Conservation (phyloP, 53 echinoderm and acorn worm genomes). For the Antedon mediterranea region DNA sequence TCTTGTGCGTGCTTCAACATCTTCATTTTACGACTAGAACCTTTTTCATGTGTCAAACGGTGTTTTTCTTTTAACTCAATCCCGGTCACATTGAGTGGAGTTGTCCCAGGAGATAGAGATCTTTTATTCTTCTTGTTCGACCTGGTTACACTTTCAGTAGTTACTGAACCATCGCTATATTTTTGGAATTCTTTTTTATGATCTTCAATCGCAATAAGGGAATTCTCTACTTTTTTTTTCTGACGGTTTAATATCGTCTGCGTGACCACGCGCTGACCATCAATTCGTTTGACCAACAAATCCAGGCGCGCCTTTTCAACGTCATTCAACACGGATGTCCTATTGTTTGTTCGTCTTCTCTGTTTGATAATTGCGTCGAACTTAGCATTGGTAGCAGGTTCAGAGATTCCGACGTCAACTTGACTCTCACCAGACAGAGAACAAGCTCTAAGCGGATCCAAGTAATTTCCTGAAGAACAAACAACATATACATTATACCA, state of each 20-base stretch:
- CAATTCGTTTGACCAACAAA: conserved; percentile 54
- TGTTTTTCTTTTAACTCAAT: background rate
- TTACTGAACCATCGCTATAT: background rate
- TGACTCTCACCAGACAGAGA: conserved; percentile 74
- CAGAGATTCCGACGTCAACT: conserved; percentile 51
- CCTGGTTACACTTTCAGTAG: background rate
- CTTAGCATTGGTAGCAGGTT: conserved; percentile 62
- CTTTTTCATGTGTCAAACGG: background rate
- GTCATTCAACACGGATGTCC: conserved; percentile 78
- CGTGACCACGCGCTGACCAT: conserved; percentile 48
- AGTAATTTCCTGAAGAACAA: conserved; percentile 47
- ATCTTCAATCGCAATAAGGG: conserved; percentile 45
- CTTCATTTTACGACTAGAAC: background rate
- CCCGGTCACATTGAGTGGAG: background rate
- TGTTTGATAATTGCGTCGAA: conserved; percentile 58
- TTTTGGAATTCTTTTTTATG: conserved; percentile 11
- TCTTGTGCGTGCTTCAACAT: background rate
- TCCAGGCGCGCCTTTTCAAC: conserved; percentile 66
- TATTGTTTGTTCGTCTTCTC: conserved; percentile 58
- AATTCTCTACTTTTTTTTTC: conserved; percentile 44
- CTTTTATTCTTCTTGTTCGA: background rate
- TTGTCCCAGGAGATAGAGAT: background rate
- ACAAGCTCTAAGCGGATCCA: conserved; percentile 89
- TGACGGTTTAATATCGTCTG: conserved; percentile 65
- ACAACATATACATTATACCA: background rate